phyloP scores from a whole-genome alignment of 2,888 invertebrate species.

The Parnassius orleans region DNA sequence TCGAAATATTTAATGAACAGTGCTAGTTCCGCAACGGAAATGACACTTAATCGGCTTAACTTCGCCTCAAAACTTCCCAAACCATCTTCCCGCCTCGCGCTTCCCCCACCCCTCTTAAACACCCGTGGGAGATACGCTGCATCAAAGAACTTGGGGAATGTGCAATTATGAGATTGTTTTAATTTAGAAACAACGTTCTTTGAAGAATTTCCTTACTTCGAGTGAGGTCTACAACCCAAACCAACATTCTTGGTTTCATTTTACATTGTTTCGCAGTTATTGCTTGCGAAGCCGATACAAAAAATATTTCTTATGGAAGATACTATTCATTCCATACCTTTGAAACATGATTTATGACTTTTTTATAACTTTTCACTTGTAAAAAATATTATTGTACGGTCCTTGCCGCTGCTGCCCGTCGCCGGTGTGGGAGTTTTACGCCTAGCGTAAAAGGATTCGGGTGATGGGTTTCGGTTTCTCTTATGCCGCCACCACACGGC shows the following conservation, averaged over 20 bases:
- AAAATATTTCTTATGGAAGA: slow-evolving; percentile 18
- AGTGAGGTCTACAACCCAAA: slow-evolving; percentile 69
- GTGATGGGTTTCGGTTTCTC: too few species aligned
- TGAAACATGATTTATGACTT: too few species aligned
- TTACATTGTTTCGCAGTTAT: slow-evolving; percentile 72
- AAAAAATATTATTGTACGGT: too few species aligned
- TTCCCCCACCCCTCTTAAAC: slow-evolving; percentile 31
- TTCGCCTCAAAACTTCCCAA: slow-evolving; percentile 73
- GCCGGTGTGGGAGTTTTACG: too few species aligned
- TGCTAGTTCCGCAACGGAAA: slow-evolving; percentile 75
- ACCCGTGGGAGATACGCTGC: slow-evolving; percentile 63
- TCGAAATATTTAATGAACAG: slow-evolving; percentile 79
- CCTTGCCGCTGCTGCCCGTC: too few species aligned
- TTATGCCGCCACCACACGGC: too few species aligned
- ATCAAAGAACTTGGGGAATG: slow-evolving; percentile 78
- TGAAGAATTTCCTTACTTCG: slow-evolving; percentile 73
- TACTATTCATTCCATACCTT: background rate
- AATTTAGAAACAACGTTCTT: slow-evolving; percentile 79
- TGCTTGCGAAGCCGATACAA: slow-evolving; percentile 47
- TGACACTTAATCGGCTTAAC: slow-evolving; percentile 79
- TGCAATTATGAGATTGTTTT: slow-evolving; percentile 81
- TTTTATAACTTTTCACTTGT: too few species aligned
- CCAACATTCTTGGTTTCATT: slow-evolving; percentile 75
- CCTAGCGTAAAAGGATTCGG: too few species aligned
- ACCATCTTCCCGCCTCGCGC: slow-evolving; percentile 38